Evolutionary conservation across 2,113 vertebrate genomes (phyloP), one percentile per base, ranked within the genome.

Genomic region (Embiotoca jacksoni): DNA sequence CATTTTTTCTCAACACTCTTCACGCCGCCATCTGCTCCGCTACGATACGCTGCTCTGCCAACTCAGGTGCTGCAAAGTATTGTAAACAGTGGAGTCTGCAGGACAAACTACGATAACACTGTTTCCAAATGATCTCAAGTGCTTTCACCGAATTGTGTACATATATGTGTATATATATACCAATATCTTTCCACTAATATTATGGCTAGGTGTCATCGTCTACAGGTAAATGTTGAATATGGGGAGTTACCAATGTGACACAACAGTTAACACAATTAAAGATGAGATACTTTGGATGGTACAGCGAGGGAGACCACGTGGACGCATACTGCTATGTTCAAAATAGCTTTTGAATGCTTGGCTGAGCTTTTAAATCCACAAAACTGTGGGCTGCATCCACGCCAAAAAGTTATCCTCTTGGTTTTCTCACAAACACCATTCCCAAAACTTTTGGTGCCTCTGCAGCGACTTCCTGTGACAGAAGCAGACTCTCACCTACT

Each of bases 1-100:
- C 8, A 58, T 31, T 72, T 57, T 70, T 83, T 30, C 52, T 62
- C 32, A 14, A 11, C 78, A 70, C 66, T 73, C 84, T 79, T 72
- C 23, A 23, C 69, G 50, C 49, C 4, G 16, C 86, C 86, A 86
- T 84, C 89, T 91, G 89, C 71, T 86, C 55, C 6, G 57, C 81
- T 67, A 14, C 55, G 79, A 84, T 78, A 33, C 59, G 62, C 3
- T 61, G 60, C 55, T 75, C 69, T 72, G 80, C 78, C 82, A 78
- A n/a, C 80, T 87, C 72, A 87, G 82, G 69, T 75, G 72, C 72
- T 54, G 70, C 72, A 63, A 68, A 70, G 69, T 81, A 67, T 62
- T 64, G 76, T 85, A 68, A 85, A 80, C 81, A 82, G 54, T 41
- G 64, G 44, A 35, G 63, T 53, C 81, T 74, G 41, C 33, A 30